These are phyloP conservation scores for Calliscelio sp. DNA, from an alignment of 2,888 invertebrate species.

Conservation along the genomic window DNA sequence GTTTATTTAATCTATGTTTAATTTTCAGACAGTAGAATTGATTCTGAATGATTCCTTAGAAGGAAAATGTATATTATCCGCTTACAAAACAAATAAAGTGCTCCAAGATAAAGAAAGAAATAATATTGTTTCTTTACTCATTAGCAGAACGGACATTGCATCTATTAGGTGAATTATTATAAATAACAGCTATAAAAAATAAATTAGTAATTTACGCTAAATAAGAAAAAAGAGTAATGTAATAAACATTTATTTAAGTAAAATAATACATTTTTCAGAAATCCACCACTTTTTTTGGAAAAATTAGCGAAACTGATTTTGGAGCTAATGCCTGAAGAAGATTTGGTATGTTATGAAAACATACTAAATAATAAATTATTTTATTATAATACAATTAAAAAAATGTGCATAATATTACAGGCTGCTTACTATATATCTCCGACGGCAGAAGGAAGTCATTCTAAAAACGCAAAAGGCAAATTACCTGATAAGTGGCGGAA, in stretches of 20 bases:
- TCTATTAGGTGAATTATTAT: background rate
- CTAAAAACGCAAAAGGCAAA: constrained; percentile 10
- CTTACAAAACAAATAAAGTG: background rate
- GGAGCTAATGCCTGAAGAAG: background rate
- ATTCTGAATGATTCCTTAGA: constrained; percentile 4
- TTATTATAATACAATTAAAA: background rate
- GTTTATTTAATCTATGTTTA: background rate
- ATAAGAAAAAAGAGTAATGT: background rate
- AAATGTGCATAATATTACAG: constrained; percentile 8
- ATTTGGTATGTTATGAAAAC: background rate
- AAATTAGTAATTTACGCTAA: background rate
- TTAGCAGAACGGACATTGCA: constrained; percentile 12
- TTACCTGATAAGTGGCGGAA: constrained; percentile 15
- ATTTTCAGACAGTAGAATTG: background rate
- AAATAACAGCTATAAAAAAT: background rate
- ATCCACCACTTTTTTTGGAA: background rate
- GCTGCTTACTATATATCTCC: too few species aligned
- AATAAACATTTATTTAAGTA: background rate
- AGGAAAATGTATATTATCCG: background rate
- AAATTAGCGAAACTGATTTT: constrained; percentile 1
- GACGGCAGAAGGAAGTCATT: constrained; percentile 14
- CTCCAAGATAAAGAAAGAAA: constrained; percentile 19
- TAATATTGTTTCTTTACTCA: constrained; percentile 3
- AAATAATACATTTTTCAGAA: background rate
- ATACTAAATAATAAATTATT: background rate